These are phyloP conservation scores for Crematogaster levior DNA, from an alignment of 2,888 invertebrate species.

Conservation along the genomic window DNA sequence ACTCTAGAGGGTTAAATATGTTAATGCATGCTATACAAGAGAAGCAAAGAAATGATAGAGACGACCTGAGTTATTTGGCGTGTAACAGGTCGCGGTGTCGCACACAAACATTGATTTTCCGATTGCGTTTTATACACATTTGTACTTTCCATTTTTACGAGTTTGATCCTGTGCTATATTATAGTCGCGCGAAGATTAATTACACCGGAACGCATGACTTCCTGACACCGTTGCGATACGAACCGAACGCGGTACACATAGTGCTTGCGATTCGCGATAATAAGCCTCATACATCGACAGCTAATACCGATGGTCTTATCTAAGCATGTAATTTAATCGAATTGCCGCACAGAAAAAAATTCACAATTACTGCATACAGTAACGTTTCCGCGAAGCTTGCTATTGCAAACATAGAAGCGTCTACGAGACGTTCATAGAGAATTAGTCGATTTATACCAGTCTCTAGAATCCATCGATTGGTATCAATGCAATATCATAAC, in stretches of 20 bases:
- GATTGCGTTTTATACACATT: constrained; percentile 16
- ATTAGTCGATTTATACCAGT: constrained; percentile 18
- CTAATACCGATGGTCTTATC: constrained; percentile 34
- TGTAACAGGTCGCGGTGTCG: constrained; percentile 9
- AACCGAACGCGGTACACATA: constrained; percentile 23
- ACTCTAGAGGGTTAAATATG: neutral
- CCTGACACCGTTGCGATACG: constrained; percentile 45
- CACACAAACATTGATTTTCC: constrained; percentile 10
- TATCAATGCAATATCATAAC: neutral
- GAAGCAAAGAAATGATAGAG: neutral
- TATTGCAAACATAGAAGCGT: constrained; percentile 16
- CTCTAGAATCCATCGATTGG: constrained; percentile 24
- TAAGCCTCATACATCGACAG: constrained; percentile 41
- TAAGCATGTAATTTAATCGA: neutral
- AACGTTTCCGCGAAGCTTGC: constrained; percentile 41
- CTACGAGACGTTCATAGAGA: constrained; percentile 13
- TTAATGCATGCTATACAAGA: constrained; percentile 1
- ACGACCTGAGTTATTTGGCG: neutral
- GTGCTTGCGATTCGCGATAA: constrained; percentile 50
- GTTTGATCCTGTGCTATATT: constrained; percentile 5
- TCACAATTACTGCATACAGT: neutral
- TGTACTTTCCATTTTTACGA: constrained; percentile 19
- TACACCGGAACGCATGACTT: constrained; percentile 24
- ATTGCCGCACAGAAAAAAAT: constrained; percentile 31
- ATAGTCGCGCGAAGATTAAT: constrained; percentile 23